Conservation (phyloP, 2,888 invertebrate species). For the Cinara cedri region DNA sequence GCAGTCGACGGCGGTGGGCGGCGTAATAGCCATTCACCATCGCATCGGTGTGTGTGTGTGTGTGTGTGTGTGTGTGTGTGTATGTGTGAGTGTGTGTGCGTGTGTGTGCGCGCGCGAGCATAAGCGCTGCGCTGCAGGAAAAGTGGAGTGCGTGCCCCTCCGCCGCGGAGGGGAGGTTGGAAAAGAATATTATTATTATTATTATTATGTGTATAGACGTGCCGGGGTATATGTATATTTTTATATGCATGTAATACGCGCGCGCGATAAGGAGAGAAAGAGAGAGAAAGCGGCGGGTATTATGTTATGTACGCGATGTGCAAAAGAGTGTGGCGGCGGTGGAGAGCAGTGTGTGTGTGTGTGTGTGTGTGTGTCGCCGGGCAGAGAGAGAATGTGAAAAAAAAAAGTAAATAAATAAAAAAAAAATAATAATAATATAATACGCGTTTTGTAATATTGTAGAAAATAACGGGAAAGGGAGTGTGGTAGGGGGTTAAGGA, state of each 20-base stretch:
- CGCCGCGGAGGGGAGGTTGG: slow-evolving; percentile 7
- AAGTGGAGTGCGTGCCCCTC: too few relatives aligned
- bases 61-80: background rate
- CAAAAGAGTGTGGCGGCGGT: background rate
- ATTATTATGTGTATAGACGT: background rate
- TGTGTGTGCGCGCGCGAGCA: too few relatives aligned
- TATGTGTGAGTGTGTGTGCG: background rate
- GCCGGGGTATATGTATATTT: background rate
- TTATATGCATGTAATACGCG: background rate
- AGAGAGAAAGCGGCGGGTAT: slow-evolving; percentile 7
- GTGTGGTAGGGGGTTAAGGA: background rate
- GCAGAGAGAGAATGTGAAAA: slow-evolving; percentile 28
- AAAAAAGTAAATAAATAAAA: background rate
- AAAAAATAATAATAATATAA: background rate
- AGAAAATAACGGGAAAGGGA: slow-evolving; percentile 6
- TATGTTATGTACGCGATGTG: background rate
- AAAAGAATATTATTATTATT: slow-evolving; percentile 12
- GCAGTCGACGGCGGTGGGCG: slow-evolving; percentile 37
- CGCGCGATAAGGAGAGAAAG: background rate
- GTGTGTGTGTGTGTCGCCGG: background rate
- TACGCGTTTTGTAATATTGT: slow-evolving; percentile 10
- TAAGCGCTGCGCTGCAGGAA: too few relatives aligned
- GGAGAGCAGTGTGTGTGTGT: too few relatives aligned
- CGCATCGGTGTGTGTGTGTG: slow-evolving; percentile 10
- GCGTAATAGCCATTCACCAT: slow-evolving; percentile 56